These are phyloP conservation scores for Pasiphila rectangulata DNA, from an alignment of 2,888 invertebrate species.

Conservation along the genomic window DNA sequence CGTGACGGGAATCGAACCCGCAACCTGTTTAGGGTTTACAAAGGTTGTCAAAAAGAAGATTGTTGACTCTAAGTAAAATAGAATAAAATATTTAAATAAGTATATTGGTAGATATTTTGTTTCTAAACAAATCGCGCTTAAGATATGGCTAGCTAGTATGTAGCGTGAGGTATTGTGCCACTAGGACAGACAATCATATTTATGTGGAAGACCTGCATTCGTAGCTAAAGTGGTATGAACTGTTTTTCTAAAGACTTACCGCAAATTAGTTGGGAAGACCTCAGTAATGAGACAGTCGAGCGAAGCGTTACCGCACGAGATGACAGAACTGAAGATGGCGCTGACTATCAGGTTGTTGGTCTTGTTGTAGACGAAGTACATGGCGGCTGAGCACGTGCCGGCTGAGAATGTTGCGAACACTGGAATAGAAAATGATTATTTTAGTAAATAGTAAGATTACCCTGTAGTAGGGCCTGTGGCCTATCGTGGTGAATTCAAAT, in stretches of 20 bases:
- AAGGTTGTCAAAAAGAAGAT: no score
- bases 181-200: no score
- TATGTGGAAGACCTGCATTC: no score
- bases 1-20: no score
- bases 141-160: no score
- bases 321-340: conserved; percentile 92
- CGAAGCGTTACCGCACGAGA: conserved; percentile 93
- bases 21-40: no score
- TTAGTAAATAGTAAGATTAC: not conserved
- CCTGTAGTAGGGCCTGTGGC: no score
- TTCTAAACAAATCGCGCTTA: no score
- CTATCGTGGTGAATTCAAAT: no score
- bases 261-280: conserved; percentile 94
- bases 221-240: no score
- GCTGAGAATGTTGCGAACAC: conserved; percentile 93
- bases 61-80: not conserved
- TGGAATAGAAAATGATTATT: conserved; percentile 50
- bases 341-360: conserved; percentile 90
- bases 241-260: conserved; percentile 71
- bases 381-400: conserved; percentile 89
- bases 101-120: no score
- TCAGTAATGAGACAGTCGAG: conserved; percentile 96
- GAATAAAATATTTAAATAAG: not conserved
- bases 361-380: conserved; percentile 92
- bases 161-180: no score